Evolutionary conservation across 1,140 invertebrate species (phyloP).

Genomic region (Habropoda laboriosa): DNA sequence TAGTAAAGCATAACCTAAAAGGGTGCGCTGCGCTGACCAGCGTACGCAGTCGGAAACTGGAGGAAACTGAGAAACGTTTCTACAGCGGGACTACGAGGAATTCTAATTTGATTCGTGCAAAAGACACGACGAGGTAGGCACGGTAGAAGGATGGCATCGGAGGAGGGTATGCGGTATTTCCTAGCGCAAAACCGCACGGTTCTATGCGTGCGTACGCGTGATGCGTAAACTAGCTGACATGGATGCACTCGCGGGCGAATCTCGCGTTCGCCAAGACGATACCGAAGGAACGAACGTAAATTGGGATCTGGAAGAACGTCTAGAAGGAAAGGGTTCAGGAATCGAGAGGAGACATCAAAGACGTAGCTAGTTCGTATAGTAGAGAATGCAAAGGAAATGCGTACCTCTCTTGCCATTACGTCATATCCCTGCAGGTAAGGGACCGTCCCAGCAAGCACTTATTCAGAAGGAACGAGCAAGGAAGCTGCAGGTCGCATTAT

Average conservation of each 20-base stretch:
- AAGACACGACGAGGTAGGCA: no score
- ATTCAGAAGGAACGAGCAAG: constrained; percentile 64
- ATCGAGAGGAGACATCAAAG: no score
- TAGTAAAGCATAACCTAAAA: constrained; percentile 26
- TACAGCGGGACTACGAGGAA: no score
- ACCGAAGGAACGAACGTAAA: constrained; percentile 42
- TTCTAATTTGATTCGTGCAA: no score
- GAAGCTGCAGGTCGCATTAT: constrained; percentile 67
- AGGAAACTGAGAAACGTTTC: neutral
- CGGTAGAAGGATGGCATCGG: neutral
- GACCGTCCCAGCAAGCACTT: constrained; percentile 77
- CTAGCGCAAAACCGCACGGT: neutral
- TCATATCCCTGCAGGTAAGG: constrained; percentile 82
- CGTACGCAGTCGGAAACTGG: neutral
- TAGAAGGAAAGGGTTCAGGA: no score
- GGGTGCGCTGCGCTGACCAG: neutral
- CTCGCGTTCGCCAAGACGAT: neutral
- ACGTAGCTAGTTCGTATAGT: no score
- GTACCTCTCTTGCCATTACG: constrained; percentile 84
- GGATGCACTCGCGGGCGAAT: constrained; percentile 3
- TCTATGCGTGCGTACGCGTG: neutral
- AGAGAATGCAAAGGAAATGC: constrained; percentile 52
- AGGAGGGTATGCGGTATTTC: neutral
- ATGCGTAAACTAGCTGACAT: neutral
- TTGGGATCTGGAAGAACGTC: neutral